Conservation (phyloP, 2,888 invertebrate species). For the Coelopa pilipes region DNA sequence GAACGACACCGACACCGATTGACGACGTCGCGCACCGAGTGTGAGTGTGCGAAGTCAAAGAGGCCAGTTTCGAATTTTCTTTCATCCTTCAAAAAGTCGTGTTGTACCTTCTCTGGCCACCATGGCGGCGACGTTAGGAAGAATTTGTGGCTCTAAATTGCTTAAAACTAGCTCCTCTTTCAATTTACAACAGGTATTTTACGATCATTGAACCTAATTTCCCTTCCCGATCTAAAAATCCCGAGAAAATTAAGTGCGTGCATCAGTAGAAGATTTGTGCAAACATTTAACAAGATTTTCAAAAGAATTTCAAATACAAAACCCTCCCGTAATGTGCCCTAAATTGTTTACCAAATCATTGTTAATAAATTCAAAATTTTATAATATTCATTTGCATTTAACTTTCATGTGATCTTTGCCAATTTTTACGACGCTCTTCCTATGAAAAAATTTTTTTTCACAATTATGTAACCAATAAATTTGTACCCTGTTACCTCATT, state of each 20-base stretch:
- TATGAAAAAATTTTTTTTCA: conserved; percentile 40
- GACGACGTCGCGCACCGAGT: conserved; percentile 6
- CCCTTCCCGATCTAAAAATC: not conserved
- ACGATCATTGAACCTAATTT: conserved; percentile 11
- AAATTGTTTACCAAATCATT: not conserved
- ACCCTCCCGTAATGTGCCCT: conserved; percentile 15
- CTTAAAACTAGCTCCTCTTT: conserved; percentile 78
- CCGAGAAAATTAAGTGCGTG: conserved; percentile 10
- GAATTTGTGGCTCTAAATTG: conserved; percentile 86
- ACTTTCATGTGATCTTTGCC: not conserved
- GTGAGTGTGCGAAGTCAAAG: not conserved
- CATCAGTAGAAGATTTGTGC: not conserved
- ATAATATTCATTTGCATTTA: not conserved
- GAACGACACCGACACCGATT: conserved; percentile 1
- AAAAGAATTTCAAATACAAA: not conserved
- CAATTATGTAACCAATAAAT: conserved; percentile 58
- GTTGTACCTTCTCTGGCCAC: conserved; percentile 68
- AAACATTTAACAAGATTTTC: not conserved
- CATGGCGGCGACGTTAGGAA: conserved; percentile 90
- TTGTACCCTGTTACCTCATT: conserved; percentile 59
- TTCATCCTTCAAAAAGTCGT: conserved; percentile 60
- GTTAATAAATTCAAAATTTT: not conserved
- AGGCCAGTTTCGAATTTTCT: conserved; percentile 48
- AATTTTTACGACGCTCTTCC: conserved; percentile 9
- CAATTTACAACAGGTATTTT: conserved; percentile 75